Conservation (phyloP, 2,113 vertebrate genomes). For the Sinosuthora webbiana region DNA sequence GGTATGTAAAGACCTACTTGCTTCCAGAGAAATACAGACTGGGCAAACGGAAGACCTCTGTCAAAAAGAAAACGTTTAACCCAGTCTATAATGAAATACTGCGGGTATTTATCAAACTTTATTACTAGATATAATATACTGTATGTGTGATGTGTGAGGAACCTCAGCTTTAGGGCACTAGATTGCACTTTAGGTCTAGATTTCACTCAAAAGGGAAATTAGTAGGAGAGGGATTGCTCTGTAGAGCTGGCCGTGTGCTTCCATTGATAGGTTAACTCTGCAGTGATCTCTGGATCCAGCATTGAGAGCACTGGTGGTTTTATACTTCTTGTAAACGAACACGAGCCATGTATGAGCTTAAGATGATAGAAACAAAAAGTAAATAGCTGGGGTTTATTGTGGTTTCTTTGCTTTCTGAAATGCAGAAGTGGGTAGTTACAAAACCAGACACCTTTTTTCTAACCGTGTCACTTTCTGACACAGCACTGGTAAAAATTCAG, state of each 20-base stretch:
- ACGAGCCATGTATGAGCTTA: not conserved
- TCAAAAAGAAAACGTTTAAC: conserved; percentile 91
- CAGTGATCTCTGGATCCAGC: not conserved
- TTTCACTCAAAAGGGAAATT: not conserved
- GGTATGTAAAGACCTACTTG: conserved; percentile 93
- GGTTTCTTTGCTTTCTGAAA: not conserved
- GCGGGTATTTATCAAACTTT: conserved; percentile 71
- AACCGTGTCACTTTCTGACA: not conserved
- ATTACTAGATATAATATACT: not conserved
- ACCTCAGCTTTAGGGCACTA: not conserved
- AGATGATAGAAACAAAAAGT: not conserved
- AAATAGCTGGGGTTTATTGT: not conserved
- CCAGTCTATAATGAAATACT: conserved; percentile 92
- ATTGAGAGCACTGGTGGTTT: not conserved
- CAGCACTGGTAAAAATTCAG: not conserved
- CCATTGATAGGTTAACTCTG: not conserved
- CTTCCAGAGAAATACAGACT: conserved; percentile 89
- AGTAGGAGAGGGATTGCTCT: not conserved
- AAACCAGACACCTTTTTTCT: not conserved
- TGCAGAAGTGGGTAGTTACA: not conserved
- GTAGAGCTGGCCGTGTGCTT: not conserved
- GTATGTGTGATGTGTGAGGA: not conserved
- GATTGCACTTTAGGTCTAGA: no score
- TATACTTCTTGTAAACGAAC: not conserved
- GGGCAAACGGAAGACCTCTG: conserved; percentile 90